Conservation (phyloP, 1,140 invertebrate genomes). For the Temnothorax nylanderi region DNA sequence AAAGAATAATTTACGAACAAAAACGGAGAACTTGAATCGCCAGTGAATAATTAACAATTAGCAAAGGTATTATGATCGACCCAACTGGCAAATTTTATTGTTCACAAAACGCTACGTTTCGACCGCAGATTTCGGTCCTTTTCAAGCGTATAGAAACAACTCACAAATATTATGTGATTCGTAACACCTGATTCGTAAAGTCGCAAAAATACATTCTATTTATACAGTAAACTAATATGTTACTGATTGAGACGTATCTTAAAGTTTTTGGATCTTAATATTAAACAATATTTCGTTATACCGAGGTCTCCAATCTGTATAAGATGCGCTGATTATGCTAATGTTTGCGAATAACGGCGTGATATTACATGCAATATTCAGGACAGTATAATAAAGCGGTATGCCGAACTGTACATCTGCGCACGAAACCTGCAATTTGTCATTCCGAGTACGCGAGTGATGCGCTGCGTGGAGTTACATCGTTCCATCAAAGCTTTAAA, state of each 20-base stretch:
- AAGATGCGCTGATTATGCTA: slow-evolving; percentile 24
- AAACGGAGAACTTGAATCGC: no score
- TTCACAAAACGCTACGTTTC: no score
- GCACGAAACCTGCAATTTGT: slow-evolving; percentile 14
- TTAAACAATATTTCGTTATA: background rate
- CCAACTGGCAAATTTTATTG: no score
- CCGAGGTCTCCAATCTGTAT: background rate
- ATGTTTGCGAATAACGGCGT: slow-evolving; percentile 2
- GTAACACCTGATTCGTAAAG: background rate
- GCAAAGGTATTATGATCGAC: no score
- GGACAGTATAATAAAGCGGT: slow-evolving; percentile 6
- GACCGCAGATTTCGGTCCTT: no score
- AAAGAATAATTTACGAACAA: no score
- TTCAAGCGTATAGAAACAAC: no score
- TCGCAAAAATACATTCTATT: background rate
- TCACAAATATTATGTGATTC: no score
- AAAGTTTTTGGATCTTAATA: background rate
- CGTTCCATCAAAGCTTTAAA: slow-evolving; percentile 8
- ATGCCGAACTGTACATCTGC: background rate
- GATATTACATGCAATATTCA: slow-evolving; percentile 54
- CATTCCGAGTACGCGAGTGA: background rate
- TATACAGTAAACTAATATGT: background rate
- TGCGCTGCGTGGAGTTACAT: background rate
- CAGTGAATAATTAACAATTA: no score
- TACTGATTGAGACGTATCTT: background rate